Conservation (phyloP, 2,888 invertebrate genomes). For the Tipula lateralis region DNA sequence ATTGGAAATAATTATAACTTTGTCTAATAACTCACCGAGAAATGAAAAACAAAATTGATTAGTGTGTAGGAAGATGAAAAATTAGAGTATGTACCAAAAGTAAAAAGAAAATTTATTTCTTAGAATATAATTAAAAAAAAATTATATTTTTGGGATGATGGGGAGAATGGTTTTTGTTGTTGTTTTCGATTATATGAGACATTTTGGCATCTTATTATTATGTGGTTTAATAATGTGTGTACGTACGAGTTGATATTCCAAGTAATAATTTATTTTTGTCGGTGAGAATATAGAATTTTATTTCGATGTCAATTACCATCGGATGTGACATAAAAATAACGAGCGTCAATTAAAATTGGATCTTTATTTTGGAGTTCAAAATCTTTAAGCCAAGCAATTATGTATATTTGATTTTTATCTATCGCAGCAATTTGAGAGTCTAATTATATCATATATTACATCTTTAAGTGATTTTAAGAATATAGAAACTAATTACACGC, state of each 20-base stretch:
- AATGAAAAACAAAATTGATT: neutral
- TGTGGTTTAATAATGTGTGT: neutral
- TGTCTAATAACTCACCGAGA: conserved; percentile 11
- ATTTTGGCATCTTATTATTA: conserved; percentile 4
- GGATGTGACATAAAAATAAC: neutral
- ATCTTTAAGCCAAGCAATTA: too few species aligned
- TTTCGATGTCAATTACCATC: neutral
- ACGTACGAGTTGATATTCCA: neutral
- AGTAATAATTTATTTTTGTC: neutral
- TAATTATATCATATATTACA: too few species aligned
- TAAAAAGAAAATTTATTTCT: neutral
- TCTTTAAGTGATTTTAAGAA: too few species aligned
- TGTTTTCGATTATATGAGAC: neutral
- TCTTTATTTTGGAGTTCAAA: neutral
- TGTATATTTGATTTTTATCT: too few species aligned
- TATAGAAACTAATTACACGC: too few species aligned
- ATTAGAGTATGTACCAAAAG: neutral
- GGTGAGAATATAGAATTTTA: neutral
- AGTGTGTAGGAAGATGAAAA: neutral
- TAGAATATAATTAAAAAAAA: neutral
- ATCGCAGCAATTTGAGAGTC: too few species aligned
- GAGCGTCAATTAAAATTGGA: neutral
- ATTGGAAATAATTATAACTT: neutral
- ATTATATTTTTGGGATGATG: neutral
- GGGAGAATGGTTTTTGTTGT: neutral